These are phyloP conservation scores for Corythornis leucogaster DNA, from an alignment of 2,797 vertebrate genomes.

Conservation along the genomic window DNA sequence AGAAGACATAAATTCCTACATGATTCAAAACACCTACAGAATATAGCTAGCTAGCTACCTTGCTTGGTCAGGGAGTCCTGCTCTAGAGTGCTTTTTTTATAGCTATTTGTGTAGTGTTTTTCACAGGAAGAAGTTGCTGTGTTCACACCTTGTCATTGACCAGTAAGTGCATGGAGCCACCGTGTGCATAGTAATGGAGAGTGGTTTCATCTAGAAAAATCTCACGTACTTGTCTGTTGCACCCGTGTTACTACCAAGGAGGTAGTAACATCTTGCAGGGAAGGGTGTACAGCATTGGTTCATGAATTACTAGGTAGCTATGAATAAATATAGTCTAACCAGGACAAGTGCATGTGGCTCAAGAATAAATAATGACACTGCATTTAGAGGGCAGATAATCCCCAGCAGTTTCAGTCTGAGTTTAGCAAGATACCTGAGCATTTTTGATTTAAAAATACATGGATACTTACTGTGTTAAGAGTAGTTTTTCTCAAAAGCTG, in stretches of 20 bases:
- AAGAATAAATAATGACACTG: neutral
- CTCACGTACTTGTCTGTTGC: neutral
- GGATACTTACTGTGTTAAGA: neutral
- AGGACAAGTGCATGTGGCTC: neutral
- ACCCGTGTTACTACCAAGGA: rapidly evolving
- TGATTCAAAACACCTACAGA: neutral
- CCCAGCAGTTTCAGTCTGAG: neutral
- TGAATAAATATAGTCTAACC: neutral
- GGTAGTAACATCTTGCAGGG: neutral
- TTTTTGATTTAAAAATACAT: neutral
- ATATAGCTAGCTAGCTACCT: neutral
- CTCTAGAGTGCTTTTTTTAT: neutral
- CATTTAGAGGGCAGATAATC: neutral
- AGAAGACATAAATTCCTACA: neutral
- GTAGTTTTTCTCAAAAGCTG: neutral
- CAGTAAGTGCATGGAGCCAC: neutral
- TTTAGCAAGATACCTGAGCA: neutral
- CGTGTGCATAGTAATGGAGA: neutral
- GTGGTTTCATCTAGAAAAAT: neutral
- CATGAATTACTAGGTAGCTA: neutral
- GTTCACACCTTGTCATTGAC: neutral
- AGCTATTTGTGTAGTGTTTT: neutral
- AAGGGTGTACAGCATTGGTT: neutral
- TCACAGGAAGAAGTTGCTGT: neutral
- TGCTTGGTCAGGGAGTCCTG: neutral